Conservation (phyloP, 2,888 invertebrate genomes). For the Dryobota labecula region DNA sequence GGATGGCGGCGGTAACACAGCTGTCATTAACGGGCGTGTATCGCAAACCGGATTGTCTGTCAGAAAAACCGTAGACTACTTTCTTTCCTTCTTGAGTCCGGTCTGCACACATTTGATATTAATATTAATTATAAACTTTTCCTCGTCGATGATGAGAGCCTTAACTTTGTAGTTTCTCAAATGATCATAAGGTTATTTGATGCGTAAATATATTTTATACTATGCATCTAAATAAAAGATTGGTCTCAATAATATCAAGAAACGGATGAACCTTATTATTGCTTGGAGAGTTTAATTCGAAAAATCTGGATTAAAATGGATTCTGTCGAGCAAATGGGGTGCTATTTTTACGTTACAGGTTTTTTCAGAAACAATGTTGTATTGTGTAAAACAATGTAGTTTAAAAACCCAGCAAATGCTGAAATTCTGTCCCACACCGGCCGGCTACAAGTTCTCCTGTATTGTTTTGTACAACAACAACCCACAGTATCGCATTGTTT, state of each 20-base stretch:
- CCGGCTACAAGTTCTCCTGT: background rate
- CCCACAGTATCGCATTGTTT: conserved; percentile 9
- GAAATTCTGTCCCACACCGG: background rate
- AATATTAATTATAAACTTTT: conserved; percentile 55
- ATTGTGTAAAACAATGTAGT: background rate
- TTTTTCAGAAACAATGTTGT: conserved; percentile 7
- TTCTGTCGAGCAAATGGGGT: background rate
- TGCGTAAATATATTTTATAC: background rate
- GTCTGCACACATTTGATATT: conserved; percentile 37
- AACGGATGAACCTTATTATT: background rate
- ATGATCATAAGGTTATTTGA: background rate
- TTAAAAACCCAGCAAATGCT: background rate
- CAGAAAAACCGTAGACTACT: conserved; percentile 60
- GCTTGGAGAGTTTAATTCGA: background rate
- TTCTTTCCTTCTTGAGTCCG: conserved; percentile 61
- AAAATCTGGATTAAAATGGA: background rate
- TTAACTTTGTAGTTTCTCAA: background rate
- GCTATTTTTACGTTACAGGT: background rate
- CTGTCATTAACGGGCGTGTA: conserved; percentile 45
- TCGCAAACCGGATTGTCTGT: conserved; percentile 56
- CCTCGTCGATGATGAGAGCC: background rate
- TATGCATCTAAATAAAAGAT: background rate
- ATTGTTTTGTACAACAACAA: conserved; percentile 6
- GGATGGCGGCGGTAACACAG: conserved; percentile 6
- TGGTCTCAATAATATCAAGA: background rate